phyloP scores from a whole-genome alignment of 2,888 invertebrate species.

The Neelides folsomi region DNA sequence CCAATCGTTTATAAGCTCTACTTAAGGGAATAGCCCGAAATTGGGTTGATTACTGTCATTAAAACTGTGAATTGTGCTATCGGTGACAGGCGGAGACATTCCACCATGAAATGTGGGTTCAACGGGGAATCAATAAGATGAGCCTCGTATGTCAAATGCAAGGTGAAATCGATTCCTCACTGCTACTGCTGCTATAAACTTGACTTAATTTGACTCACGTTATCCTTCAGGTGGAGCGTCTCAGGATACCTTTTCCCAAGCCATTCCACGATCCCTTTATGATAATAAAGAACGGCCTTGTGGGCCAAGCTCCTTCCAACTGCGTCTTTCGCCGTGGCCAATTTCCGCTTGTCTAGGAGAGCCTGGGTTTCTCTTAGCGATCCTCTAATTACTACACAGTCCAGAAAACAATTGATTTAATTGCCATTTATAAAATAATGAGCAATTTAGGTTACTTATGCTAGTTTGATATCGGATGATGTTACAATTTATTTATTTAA shows the following conservation, averaged over 20 bases:
- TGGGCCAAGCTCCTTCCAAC: slow-evolving; percentile 61
- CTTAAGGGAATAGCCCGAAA: neutral
- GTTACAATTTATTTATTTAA: slow-evolving; percentile 39
- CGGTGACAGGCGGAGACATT: no score
- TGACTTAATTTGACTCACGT: slow-evolving; percentile 43
- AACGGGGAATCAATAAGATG: no score
- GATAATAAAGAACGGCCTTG: slow-evolving; percentile 64
- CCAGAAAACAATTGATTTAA: neutral
- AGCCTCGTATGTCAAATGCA: no score
- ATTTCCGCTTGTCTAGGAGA: slow-evolving; percentile 42
- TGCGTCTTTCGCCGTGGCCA: slow-evolving; percentile 52
- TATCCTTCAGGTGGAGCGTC: slow-evolving; percentile 53
- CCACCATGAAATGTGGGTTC: no score
- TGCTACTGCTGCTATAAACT: no score
- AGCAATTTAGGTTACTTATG: neutral
- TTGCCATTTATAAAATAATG: neutral
- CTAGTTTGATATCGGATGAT: neutral
- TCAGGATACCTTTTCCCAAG: slow-evolving; percentile 54
- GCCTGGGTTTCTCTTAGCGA: slow-evolving; percentile 39
- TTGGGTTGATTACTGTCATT: no score
- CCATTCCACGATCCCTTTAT: slow-evolving; percentile 57
- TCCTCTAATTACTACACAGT: slow-evolving; percentile 36
- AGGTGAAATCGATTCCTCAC: no score
- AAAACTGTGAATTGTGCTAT: no score
- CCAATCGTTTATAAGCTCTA: neutral